Evolutionary conservation across 2,888 invertebrate genomes (phyloP).

Genomic region (Chrysina gloriosa): DNA sequence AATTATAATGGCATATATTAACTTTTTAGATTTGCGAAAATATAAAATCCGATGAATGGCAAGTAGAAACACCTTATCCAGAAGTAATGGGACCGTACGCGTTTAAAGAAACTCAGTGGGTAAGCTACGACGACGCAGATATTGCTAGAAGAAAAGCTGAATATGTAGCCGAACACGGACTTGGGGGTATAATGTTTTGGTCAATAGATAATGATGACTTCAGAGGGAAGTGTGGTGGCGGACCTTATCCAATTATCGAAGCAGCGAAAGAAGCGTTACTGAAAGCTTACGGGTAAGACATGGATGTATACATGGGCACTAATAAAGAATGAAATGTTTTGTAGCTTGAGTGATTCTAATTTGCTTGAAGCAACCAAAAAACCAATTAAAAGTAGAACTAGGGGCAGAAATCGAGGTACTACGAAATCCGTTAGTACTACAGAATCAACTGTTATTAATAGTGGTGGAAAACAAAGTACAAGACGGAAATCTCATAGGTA

Average conservation of each 20-base stretch:
- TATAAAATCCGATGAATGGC: conserved; percentile 82
- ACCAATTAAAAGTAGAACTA: conserved; percentile 57
- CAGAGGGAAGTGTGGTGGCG: conserved; percentile 87
- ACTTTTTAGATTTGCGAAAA: conserved; percentile 83
- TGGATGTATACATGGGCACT: background rate
- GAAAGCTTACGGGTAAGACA: conserved; percentile 72
- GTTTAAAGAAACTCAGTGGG: conserved; percentile 89
- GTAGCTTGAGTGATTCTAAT: conserved; percentile 60
- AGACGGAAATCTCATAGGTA: conserved; percentile 43
- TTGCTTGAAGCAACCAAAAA: conserved; percentile 60
- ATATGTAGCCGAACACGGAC: conserved; percentile 84
- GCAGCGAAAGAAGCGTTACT: conserved; percentile 87
- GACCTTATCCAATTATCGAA: conserved; percentile 91
- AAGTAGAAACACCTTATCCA: conserved; percentile 82
- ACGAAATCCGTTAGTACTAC: conserved; percentile 51
- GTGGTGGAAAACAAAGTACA: conserved; percentile 50
- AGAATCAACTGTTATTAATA: conserved; percentile 45
- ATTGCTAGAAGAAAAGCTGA: conserved; percentile 86
- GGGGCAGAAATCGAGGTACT: conserved; percentile 53
- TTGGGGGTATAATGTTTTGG: conserved; percentile 95
- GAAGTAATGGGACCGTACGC: conserved; percentile 92
- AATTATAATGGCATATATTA: background rate
- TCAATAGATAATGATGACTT: conserved; percentile 96
- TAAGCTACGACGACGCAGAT: conserved; percentile 89
- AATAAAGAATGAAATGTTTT: background rate